These are phyloP conservation scores for Dendrolimus kikuchii DNA, from an alignment of 1,140 invertebrate genomes.

Conservation along the genomic window DNA sequence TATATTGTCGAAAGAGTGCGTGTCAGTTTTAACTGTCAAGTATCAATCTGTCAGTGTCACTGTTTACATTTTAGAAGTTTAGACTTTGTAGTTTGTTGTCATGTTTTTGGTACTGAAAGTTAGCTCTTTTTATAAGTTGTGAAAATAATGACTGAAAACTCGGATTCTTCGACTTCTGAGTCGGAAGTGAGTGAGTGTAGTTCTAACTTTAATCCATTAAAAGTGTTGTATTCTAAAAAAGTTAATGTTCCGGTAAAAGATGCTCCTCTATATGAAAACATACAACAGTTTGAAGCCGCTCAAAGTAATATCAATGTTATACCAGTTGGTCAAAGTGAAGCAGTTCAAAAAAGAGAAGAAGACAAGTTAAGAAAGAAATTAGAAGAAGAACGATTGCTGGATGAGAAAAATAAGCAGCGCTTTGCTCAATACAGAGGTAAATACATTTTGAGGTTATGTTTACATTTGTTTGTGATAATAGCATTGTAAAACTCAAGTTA, in stretches of 20 bases:
- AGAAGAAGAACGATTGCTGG: constrained; percentile 30
- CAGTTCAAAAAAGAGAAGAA: constrained; percentile 40
- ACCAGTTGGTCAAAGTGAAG: constrained; percentile 32
- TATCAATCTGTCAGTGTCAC: constrained; percentile 3
- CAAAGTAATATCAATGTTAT: constrained; percentile 20
- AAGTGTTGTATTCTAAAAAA: constrained; percentile 75
- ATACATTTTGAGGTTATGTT: constrained; percentile 49
- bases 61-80: constrained; percentile 9
- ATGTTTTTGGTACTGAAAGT: constrained; percentile 7
- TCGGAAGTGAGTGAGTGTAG: constrained; percentile 77
- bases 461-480: constrained; percentile 1
- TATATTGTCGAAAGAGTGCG: no score
- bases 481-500: no score
- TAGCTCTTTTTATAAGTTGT: constrained; percentile 14
- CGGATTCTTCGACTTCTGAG: constrained; percentile 64
- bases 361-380: constrained; percentile 36
- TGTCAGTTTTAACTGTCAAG: background rate
- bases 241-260: constrained; percentile 65
- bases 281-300: constrained; percentile 73
- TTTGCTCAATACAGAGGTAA: constrained; percentile 52
- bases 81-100: constrained; percentile 17
- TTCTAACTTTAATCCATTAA: constrained; percentile 78
- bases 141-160: constrained; percentile 13
- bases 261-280: constrained; percentile 76
- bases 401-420: constrained; percentile 51